Percentiles rank a stretch among this genome's conserved stretches.
These are phyloP conservation scores for Scylla paramamosain DNA, from an alignment of 1,140 invertebrate species.

Conservation along the genomic window DNA sequence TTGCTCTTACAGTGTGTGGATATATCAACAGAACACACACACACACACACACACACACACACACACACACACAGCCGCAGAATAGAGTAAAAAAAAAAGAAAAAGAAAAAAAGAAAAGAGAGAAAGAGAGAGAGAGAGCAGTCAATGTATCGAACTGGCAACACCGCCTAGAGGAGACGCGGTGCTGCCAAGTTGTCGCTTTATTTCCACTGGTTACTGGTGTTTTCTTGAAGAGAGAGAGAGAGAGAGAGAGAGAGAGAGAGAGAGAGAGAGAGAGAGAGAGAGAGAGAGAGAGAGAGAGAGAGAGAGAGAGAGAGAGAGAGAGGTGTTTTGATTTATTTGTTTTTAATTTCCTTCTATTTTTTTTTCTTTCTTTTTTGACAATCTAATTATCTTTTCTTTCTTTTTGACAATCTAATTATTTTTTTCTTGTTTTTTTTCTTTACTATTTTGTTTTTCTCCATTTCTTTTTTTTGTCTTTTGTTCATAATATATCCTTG, in stretches of 20 bases:
- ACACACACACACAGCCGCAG: too few species aligned
- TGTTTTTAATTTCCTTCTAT: neutral
- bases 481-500: neutral
- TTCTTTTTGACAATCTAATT: too few species aligned
- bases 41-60: too few species aligned
- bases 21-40: too few species aligned
- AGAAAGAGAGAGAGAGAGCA: neutral
- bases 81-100: too few species aligned
- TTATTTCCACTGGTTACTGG: too few species aligned
- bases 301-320: neutral
- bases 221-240: neutral
- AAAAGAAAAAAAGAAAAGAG: too few species aligned
- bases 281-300: too few species aligned
- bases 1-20: too few species aligned
- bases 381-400: neutral
- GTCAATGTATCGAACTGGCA: neutral
- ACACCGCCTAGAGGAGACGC: too few species aligned
- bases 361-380: neutral
- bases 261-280: constrained; percentile 27
- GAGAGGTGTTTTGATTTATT: neutral
- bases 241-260: constrained; percentile 42
- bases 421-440: neutral
- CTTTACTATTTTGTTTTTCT: neutral
- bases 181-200: too few species aligned
- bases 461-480: neutral